Evolutionary conservation across 2,888 invertebrate species (phyloP).

Genomic region (Sicus ferrugineus): DNA sequence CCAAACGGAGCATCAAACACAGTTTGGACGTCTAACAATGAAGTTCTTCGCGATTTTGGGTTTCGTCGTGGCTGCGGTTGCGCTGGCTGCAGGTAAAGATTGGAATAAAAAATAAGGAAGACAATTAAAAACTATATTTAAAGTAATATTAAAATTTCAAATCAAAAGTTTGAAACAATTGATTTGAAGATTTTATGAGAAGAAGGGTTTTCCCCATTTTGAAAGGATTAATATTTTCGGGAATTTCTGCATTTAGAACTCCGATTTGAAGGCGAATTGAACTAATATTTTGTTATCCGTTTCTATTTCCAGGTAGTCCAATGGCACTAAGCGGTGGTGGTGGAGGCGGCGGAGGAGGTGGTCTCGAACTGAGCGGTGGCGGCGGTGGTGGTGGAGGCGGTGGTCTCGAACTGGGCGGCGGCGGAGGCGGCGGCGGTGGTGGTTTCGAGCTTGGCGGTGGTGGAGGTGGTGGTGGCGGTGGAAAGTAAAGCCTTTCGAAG

Average conservation of each 20-base stretch:
- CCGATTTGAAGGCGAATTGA: neutral
- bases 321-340: neutral
- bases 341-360: neutral
- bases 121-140: neutral
- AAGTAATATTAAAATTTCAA: too few relatives aligned
- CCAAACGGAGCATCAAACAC: neutral
- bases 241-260: neutral
- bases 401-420: neutral
- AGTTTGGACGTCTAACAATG: neutral
- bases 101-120: neutral
- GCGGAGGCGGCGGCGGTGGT: constrained; percentile 15
- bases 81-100: constrained; percentile 13
- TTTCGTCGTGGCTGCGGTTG: constrained; percentile 13
- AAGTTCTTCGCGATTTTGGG: constrained; percentile 22
- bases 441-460: neutral
- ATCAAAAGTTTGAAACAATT: too few relatives aligned
- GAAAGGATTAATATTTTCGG: too few relatives aligned
- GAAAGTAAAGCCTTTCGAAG: neutral
- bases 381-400: constrained; percentile 7
- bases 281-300: neutral
- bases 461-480: constrained; percentile 3
- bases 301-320: neutral
- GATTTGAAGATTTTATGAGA: too few relatives aligned
- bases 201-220: too few relatives aligned
- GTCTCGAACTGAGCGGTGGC: neutral